Evolutionary conservation across 2,113 vertebrate species (phyloP).

Genomic region (Urocolius indicus): DNA sequence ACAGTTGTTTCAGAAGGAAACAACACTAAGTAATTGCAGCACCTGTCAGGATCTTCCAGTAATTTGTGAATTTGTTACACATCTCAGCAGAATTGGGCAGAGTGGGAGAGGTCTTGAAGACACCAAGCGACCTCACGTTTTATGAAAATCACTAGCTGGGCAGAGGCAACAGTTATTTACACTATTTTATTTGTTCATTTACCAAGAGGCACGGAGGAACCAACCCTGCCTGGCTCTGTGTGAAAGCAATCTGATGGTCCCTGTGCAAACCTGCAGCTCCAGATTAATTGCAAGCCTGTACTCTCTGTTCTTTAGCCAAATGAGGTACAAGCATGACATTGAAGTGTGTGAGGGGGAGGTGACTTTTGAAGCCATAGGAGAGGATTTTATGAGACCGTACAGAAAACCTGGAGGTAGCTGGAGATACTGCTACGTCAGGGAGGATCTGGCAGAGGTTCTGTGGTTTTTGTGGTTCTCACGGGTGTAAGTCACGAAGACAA

Average conservation of each 20-base stretch:
- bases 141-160: not conserved
- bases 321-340: not conserved
- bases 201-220: not conserved
- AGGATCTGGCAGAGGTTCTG: not conserved
- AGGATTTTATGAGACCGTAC: not conserved
- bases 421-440: not conserved
- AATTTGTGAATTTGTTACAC: not conserved
- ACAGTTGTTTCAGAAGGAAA: not conserved
- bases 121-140: not conserved
- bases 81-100: not conserved
- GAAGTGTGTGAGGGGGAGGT: rapidly evolving
- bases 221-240: rapidly evolving
- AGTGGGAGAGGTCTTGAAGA: not conserved
- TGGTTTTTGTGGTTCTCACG: not conserved
- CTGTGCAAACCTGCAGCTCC: not conserved
- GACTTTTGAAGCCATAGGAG: not conserved
- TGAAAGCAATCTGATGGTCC: not conserved
- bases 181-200: not conserved
- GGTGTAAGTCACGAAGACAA: not conserved
- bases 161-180: not conserved
- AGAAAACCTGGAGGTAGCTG: not conserved
- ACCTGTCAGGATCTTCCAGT: not conserved
- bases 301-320: not conserved
- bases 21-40: not conserved
- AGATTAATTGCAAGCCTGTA: not conserved